Evolutionary conservation across 2,113 vertebrate genomes (phyloP).

Genomic region (Corythoichthys haematopterus): DNA sequence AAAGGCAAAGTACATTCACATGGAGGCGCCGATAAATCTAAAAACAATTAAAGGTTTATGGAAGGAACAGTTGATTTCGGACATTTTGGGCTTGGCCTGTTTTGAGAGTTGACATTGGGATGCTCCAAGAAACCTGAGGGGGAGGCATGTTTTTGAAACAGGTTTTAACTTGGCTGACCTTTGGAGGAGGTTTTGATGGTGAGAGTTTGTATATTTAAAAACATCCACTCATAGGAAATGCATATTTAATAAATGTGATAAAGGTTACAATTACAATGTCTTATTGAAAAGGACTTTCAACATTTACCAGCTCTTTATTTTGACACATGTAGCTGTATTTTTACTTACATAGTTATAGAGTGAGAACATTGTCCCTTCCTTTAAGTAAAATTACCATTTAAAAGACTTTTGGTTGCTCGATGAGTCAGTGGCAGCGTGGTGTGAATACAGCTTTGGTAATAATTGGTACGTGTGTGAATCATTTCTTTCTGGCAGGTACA

Average conservation of each 20-base stretch:
- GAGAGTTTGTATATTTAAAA: neutral
- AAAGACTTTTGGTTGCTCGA: neutral
- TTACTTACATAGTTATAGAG: neutral
- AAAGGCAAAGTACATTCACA: constrained; percentile 29
- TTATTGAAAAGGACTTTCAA: too few species aligned
- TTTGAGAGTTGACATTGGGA: neutral
- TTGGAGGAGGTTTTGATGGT: neutral
- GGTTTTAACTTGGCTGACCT: neutral
- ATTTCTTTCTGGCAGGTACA: neutral
- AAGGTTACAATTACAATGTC: too few species aligned
- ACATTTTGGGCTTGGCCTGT: neutral
- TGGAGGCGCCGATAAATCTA: constrained; percentile 24
- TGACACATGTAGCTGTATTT: neutral
- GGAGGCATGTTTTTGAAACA: neutral
- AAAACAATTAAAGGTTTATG: neutral
- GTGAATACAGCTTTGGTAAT: neutral
- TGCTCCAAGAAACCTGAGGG: neutral
- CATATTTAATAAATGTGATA: neutral
- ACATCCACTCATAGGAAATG: neutral
- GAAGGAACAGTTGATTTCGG: constrained; percentile 6
- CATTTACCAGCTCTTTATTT: too few species aligned
- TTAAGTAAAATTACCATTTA: too few species aligned
- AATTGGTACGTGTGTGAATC: neutral
- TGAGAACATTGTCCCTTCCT: neutral
- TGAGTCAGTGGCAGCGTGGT: neutral